Base-by-base conservation (phyloP, 2,113 vertebrate genomes). In the Oriolus oriolus region DNA sequence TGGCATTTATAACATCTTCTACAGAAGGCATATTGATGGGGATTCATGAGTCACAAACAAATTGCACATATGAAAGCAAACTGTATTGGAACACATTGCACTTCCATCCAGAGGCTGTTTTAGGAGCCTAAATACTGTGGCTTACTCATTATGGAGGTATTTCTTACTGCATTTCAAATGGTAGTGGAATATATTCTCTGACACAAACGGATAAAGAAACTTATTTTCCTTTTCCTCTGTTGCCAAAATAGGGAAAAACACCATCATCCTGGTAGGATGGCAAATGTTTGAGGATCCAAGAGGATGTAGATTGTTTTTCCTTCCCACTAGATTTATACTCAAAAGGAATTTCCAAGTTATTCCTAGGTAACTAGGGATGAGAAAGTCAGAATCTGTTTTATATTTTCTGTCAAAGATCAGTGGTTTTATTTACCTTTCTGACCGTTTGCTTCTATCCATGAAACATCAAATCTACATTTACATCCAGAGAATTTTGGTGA, bases 21-120 rank as follows among this genome's bases (percentile, higher is more conserved):
- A 95, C 95, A 96, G 96, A 96, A 97, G 95, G 95, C 97, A 97
- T 94, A 96, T 95, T 97, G 97, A 90, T 96, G 75, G 87, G 35
- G 84, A 96, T 89, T 87, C 88, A 95, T 95, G 95, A 97, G 92
- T 97, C 94, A 97, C 96, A 97, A 95, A 96, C 92, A 96, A 95
- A 89, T 95, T 91, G 90, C 91, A 94, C 79, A 91, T 93, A 90
- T 95, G 95, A 96, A 93, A 95, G 85, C 93, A 96, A 97, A 94
- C 95, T 95, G 85, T 86, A 95, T 94, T 71, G 71, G 95, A 95
- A 93, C 95, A 97, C 87, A 94, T 93, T 96, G 93, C 93, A 92
- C 68, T 97, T 95, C 53, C 47, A 92, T 96, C 87, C 91, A 96
- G 95, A 94, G 95, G 82, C 85, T 81, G 78, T 65, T 94, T 85